Conservation (phyloP, 2,888 invertebrate genomes). For the Heliconius aoede region DNA sequence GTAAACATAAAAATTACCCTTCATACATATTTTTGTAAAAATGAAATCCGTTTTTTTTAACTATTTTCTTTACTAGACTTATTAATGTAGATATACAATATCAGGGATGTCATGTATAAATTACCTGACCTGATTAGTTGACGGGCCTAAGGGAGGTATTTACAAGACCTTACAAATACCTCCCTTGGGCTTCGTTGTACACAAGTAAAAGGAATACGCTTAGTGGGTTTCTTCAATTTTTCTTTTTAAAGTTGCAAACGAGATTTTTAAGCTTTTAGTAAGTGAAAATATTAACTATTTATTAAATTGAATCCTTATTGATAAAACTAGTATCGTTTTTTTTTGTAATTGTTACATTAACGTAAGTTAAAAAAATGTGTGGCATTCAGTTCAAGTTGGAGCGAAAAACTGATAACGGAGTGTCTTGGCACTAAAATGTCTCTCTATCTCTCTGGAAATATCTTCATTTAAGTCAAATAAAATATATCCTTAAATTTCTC, state of each 20-base stretch:
- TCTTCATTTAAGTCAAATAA: neutral
- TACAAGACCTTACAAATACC: conserved; percentile 6
- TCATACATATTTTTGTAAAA: too few species aligned
- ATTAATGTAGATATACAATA: neutral
- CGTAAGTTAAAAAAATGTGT: too few species aligned
- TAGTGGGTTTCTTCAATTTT: neutral
- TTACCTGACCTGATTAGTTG: conserved; percentile 20
- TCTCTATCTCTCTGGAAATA: too few species aligned
- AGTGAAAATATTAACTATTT: neutral
- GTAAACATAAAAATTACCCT: too few species aligned
- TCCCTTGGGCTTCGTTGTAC: conserved; percentile 13
- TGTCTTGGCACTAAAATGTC: too few species aligned
- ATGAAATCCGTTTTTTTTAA: too few species aligned
- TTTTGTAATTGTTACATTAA: too few species aligned
- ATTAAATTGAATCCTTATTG: too few species aligned
- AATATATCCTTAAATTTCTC: neutral
- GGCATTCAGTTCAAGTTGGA: neutral
- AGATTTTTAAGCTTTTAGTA: neutral
- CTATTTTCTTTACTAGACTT: neutral
- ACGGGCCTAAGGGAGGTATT: neutral
- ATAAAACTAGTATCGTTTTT: too few species aligned
- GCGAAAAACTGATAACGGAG: too few species aligned
- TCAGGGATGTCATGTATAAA: conserved; percentile 13
- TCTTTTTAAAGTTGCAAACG: neutral
- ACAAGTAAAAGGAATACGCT: conserved; percentile 8